Evolutionary conservation across 2,888 invertebrate genomes (phyloP).

Genomic region (Neocrepidodera transversa): DNA sequence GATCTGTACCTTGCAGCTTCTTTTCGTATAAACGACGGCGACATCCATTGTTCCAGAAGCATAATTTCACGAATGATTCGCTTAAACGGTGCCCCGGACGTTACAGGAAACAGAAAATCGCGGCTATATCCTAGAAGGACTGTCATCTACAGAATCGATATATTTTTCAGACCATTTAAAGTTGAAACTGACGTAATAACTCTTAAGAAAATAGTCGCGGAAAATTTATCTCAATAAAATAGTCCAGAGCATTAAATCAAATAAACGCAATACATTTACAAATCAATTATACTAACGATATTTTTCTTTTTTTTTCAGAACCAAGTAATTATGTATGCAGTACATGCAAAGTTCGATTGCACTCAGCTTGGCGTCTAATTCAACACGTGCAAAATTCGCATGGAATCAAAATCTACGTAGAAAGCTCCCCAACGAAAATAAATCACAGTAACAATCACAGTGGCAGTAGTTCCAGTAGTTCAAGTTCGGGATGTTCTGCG

Average conservation of each 20-base stretch:
- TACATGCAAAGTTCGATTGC: slow-evolving; percentile 89
- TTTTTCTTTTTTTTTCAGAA: slow-evolving; percentile 71
- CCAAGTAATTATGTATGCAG: slow-evolving; percentile 94
- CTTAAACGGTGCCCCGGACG: slow-evolving; percentile 53
- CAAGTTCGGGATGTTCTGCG: slow-evolving; percentile 64
- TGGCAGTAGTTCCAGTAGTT: slow-evolving; percentile 62
- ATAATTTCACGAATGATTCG: slow-evolving; percentile 56
- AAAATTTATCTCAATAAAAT: no score
- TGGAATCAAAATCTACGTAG: slow-evolving; percentile 91
- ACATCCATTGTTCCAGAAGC: slow-evolving; percentile 54
- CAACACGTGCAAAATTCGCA: slow-evolving; percentile 95
- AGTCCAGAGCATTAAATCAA: no score
- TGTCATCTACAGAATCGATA: neutral
- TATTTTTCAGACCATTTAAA: neutral
- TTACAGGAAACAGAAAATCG: slow-evolving; percentile 53
- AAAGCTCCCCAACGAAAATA: slow-evolving; percentile 62
- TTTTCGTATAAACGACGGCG: slow-evolving; percentile 46
- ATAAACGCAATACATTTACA: no score
- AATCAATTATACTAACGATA: no score
- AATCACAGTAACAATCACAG: slow-evolving; percentile 66
- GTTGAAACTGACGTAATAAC: no score
- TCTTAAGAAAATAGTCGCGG: no score
- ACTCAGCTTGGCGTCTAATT: slow-evolving; percentile 94
- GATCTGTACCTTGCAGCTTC: slow-evolving; percentile 48
- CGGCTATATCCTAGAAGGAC: slow-evolving; percentile 50